Evolutionary conservation across 2,797 vertebrate genomes (phyloP), one percentile per base, ranked within the genome.

Genomic region (Orientallactaga sibirica): DNA sequence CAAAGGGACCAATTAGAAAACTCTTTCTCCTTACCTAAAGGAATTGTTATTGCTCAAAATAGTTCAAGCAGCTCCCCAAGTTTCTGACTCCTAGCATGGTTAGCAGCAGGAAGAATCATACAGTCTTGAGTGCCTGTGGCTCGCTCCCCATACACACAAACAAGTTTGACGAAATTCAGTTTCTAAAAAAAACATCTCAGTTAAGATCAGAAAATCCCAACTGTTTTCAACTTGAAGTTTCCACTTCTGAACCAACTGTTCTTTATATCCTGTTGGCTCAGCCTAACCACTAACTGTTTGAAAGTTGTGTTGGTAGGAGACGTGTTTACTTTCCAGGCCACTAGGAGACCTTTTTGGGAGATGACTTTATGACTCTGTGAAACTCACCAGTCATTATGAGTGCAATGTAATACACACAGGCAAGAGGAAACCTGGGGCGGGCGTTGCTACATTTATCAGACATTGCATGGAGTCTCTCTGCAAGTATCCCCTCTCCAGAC

Each of bases 191-290:
- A 92, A 78, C n/a, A 90, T 67, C 92, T 91, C 74, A 37, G 48
- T 88, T 52, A 95, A 95, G 92, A 96, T 96, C 93, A 90, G 95
- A 96, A 94, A 95, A 95, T 94, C 83, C 92, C 92, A 89, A 95
- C 84, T 95, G 93, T 95, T 96, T 96, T 95, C 79, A 91, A 64
- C 75, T 92, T 94, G 82, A 96, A 90, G 62, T 95, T 97, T 92
- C 92, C 88, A 95, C 70, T 87, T 94, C 76, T 95, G 78, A 85
- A 89, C 68, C 74, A 86, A 94, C 91, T 92, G 84, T 92, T 94
- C 95, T 96, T 95, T 90, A 71, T 92, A 92, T 95, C 83, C 86
- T 94, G n/a, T 84, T 91, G 88, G 88, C 90, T 85, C 67, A 27
- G 75, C 33, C 81, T 84, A 77, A 91, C 80, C 73, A 85, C 71